Conservation (phyloP, 2,888 invertebrate species). For the Lasioglossum villosulum region DNA sequence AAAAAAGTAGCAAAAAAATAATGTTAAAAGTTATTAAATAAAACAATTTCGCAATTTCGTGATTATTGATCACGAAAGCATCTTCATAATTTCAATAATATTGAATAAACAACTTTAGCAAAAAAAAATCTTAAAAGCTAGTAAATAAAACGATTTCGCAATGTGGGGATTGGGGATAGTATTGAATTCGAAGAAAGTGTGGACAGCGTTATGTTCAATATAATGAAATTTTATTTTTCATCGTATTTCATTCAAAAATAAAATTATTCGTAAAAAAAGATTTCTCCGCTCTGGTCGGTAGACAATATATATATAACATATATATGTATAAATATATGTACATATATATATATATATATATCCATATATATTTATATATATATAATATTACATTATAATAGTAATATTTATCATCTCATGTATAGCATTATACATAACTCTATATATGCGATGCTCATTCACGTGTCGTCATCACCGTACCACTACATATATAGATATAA, state of each 20-base stretch:
- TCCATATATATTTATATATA: slow-evolving; percentile 46
- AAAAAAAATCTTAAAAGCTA: no score
- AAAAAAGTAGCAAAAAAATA: no score
- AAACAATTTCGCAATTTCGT: no score
- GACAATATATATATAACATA: slow-evolving; percentile 79
- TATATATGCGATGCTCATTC: slow-evolving; percentile 69
- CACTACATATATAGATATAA: slow-evolving; percentile 49
- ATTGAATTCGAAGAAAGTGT: slow-evolving; percentile 14
- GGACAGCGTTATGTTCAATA: slow-evolving; percentile 70
- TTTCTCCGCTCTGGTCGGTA: slow-evolving; percentile 79
- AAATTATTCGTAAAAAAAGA: slow-evolving; percentile 84
- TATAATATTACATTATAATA: slow-evolving; percentile 64
- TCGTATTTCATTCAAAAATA: slow-evolving; percentile 84
- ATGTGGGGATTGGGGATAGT: neutral
- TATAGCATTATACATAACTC: slow-evolving; percentile 67
- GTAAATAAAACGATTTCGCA: neutral
- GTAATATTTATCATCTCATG: slow-evolving; percentile 68
- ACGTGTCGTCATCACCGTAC: slow-evolving; percentile 67
- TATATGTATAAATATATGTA: slow-evolving; percentile 64
- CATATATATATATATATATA: slow-evolving; percentile 53
- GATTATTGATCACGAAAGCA: no score
- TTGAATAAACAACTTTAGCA: no score
- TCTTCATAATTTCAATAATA: no score
- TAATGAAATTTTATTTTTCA: slow-evolving; percentile 82
- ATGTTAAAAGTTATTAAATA: no score